Percentiles rank a stretch among this genome's conserved stretches.
These are phyloP conservation scores for Caenorhabditis imperialis DNA, from an alignment of 2,888 invertebrate species.

Conservation along the genomic window DNA sequence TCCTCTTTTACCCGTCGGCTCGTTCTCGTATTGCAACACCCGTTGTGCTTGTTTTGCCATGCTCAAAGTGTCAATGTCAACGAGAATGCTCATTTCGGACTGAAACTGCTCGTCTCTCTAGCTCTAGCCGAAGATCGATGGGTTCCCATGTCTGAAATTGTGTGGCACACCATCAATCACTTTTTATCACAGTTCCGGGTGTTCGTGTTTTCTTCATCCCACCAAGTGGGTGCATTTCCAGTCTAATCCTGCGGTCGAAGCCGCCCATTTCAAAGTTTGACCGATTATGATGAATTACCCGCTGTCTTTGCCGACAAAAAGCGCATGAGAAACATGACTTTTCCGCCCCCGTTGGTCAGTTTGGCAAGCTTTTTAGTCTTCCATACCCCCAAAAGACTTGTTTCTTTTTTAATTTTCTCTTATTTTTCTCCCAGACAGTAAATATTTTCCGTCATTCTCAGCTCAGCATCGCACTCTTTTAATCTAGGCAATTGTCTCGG, in stretches of 20 bases:
- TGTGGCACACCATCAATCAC: conserved; percentile 19
- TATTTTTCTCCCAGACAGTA: neutral
- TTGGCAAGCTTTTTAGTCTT: neutral
- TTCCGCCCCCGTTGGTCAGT: neutral
- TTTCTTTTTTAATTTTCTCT: neutral
- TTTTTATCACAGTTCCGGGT: conserved; percentile 3
- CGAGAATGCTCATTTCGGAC: conserved; percentile 15
- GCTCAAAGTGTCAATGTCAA: conserved; percentile 26
- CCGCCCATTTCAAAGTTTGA: neutral
- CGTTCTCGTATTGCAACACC: no score
- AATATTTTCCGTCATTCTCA: neutral
- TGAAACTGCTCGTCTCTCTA: neutral
- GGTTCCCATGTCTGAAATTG: no score
- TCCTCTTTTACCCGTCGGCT: no score
- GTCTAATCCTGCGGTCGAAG: no score
- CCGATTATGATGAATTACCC: conserved; percentile 22
- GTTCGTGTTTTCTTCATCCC: neutral
- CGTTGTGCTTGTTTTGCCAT: conserved; percentile 7
- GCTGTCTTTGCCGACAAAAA: neutral
- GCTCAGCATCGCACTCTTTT: neutral
- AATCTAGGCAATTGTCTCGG: conserved; percentile 18
- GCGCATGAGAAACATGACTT: conserved; percentile 4
- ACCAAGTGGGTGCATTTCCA: no score
- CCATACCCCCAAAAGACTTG: neutral
- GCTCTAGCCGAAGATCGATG: conserved; percentile 4